Conservation (phyloP, 2,113 vertebrate genomes). For the Dolichotis patagonum region DNA sequence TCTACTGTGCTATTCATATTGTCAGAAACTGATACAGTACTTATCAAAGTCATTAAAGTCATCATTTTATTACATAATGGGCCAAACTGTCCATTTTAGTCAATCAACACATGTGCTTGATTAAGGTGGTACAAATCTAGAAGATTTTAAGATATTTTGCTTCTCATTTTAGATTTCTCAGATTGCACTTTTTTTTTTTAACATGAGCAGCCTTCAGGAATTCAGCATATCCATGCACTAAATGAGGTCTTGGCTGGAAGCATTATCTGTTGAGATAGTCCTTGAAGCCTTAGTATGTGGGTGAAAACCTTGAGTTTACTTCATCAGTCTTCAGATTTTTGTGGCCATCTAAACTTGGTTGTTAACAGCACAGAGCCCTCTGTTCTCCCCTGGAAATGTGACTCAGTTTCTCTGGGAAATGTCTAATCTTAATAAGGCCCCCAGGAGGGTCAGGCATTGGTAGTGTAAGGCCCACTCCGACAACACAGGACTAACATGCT, state of each 20-base stretch:
- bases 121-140: slow-evolving; percentile 22
- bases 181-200: not conserved
- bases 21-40: not conserved
- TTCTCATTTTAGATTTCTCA: not conserved
- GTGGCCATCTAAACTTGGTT: not conserved
- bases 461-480: not conserved
- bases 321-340: not conserved
- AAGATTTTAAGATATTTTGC: slow-evolving; percentile 27
- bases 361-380: not conserved
- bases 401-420: not conserved
- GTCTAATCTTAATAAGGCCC: not conserved
- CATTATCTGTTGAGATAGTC: not conserved
- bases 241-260: not conserved
- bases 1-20: not conserved
- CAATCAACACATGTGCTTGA: not conserved
- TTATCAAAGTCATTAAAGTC: not conserved
- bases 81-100: not conserved
- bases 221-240: slow-evolving; percentile 11
- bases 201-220: not conserved
- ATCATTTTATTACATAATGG: slow-evolving; percentile 18
- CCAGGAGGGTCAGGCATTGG: not conserved
- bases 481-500: not conserved
- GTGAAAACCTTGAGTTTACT: slow-evolving; percentile 2
- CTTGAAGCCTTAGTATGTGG: not conserved
- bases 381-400: not conserved